Conservation (phyloP, 1,140 invertebrate genomes). For the Ridgeia piscesae region DNA sequence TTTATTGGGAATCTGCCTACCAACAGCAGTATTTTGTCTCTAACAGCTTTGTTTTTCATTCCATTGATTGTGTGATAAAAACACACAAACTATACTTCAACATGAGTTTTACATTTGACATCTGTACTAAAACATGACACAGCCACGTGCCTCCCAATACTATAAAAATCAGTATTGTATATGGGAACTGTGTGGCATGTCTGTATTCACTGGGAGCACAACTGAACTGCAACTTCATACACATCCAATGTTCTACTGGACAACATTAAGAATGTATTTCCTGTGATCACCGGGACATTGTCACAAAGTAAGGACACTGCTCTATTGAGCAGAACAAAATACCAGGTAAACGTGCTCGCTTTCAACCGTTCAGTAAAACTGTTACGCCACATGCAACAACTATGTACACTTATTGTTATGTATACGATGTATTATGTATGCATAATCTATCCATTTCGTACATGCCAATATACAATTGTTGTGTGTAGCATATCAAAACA, state of each 20-base stretch:
- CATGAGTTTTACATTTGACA: no score
- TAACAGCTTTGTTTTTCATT: no score
- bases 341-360: background rate
- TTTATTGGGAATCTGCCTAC: no score
- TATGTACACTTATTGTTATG: background rate
- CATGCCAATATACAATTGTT: background rate
- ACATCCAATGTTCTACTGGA: background rate
- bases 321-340: background rate
- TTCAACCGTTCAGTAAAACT: background rate
- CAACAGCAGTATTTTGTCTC: no score
- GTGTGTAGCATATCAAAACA: background rate
- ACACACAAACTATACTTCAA: no score
- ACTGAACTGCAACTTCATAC: background rate
- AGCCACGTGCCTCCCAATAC: no score
- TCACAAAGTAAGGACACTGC: background rate
- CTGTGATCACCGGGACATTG: background rate
- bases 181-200: no score
- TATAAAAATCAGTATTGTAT: no score
- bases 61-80: no score
- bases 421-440: background rate
- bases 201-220: background rate
- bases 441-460: background rate
- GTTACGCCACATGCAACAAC: background rate
- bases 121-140: no score
- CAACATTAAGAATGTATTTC: background rate